Evolutionary conservation across 2,888 invertebrate species (phyloP), one percentile per base, ranked within the genome.

Genomic region (Halocaridina rubra): DNA sequence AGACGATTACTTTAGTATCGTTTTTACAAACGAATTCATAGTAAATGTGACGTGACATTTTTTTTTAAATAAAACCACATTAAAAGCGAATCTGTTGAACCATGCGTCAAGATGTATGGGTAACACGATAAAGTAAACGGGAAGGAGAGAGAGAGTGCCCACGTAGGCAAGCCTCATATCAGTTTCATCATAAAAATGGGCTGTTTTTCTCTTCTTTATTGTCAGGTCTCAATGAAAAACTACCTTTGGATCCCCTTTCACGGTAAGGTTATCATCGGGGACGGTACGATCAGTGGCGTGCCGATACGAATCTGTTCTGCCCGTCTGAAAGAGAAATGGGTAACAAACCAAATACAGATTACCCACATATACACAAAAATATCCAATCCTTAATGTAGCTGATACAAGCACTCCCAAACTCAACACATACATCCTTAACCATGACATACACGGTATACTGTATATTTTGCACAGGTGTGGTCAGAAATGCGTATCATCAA

Each of bases 221-320:
- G 67, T 76, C 71, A 10, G 76, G 81, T 81, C 71, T 77, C 59
- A 53, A n/a, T 53, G 69, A 77, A 75, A 82, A 57, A 59, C 82
- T 93, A 97, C 96, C 96, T 97, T 97, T 91, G 94, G 94, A 93
- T 95, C 95, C 92, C 97, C 97, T 93, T 97, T 96, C 90, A 97
- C 96, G 89, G 97, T 97, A 93, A 95, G 96, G 95, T 97, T 97
- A 94, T 97, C 98, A 92, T 97, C 97, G 93, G 96, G 95, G 93
- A 95, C 93, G 92, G 95, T 93, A 90, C 96, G 95, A 92, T 97
- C 95, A 91, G 98, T 98, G 90, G 98, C 98, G 93, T 96, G 96
- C 92, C 98, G 95, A 94, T 98, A 98, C 92, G 98, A 98, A 93
- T 98, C 98, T 92, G 96, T 94, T 92, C 97, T 95, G 93, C 96